Base-by-base conservation (phyloP, 2,113 vertebrate species). In the Panthera leo region DNA sequence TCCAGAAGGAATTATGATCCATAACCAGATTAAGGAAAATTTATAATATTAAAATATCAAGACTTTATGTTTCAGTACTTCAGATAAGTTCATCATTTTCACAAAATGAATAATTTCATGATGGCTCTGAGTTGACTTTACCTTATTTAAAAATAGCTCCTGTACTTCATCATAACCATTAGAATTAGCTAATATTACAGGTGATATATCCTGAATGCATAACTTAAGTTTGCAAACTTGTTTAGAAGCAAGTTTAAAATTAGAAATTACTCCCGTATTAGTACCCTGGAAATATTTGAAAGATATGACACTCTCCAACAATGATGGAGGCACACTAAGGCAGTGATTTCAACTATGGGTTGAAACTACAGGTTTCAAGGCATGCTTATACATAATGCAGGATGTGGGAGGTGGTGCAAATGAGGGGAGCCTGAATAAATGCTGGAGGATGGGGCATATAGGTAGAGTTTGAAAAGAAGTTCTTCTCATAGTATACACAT, bases 191-290 rank as follows among this genome's bases (percentile, higher is more conserved):
- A 75, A 80, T 85, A 85, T 82, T 61, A 5, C 3, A 61, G 5
- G 13, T 11, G 6, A 45, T 94, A 45, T 85, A 36, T 42, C 14
- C 9, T 63, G 1, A 93, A 65, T 67, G 1, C 4, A 34, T 88
- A 21, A 83, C 7, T 55, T 85, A 87, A 63, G 34, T 31, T 39
- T 45, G 39, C 15, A 68, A n/a, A 67, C 31, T 76, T 73, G 14
- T 11, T 90, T 53, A 90, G 34, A 51, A 83, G 3, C 10, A 89
- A 80, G 39, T 79, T 70, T 78, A 79, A 65, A 92, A 87, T 87
- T 18, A 86, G 34, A 73, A 91, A 70, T 94, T 70, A 87, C 19
- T 89, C 11, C 93, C 13, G 0, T 88, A 21, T 79, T 71, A 55
- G 3, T 71, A 65, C 3, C 39, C 71, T 85, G 3, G 73, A 45